phyloP scores from a whole-genome alignment of 2,888 invertebrate genomes.

The Heterodera filipjevi region DNA sequence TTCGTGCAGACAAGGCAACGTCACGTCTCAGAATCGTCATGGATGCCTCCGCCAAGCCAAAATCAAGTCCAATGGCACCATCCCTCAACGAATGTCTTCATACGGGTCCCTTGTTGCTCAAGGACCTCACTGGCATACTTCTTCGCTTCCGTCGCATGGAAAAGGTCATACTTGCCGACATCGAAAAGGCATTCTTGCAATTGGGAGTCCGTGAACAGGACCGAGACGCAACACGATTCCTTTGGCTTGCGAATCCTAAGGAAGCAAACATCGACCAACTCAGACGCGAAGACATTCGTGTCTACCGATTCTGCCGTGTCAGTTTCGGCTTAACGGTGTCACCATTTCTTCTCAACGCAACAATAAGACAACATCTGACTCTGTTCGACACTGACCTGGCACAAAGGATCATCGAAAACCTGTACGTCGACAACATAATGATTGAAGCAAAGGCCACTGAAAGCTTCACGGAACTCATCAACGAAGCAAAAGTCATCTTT shows the following conservation, averaged over 20 bases:
- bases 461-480: neutral
- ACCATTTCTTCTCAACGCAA: conserved; percentile 27
- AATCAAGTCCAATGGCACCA: neutral
- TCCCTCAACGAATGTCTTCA: conserved; percentile 28
- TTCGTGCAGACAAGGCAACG: conserved; percentile 20
- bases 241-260: conserved; percentile 18
- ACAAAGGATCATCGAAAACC: conserved; percentile 18
- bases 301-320: conserved; percentile 25
- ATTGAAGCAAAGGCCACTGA: neutral
- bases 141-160: conserved; percentile 14
- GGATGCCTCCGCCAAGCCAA: conserved; percentile 23
- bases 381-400: neutral
- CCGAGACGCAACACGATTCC: conserved; percentile 31
- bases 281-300: neutral
- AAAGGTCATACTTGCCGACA: conserved; percentile 14
- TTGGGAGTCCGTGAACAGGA: conserved; percentile 16
- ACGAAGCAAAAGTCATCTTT: neutral
- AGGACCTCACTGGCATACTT: conserved; percentile 20
- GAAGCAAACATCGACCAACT: neutral
- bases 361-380: neutral
- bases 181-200: conserved; percentile 32
- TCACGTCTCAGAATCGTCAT: conserved; percentile 16
- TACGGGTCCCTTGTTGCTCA: conserved; percentile 23
- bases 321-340: conserved; percentile 21
- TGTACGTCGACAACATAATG: conserved; percentile 42